Conservation (phyloP, 53 echinoderm and acorn worm species). For the Astropecten irregularis region DNA sequence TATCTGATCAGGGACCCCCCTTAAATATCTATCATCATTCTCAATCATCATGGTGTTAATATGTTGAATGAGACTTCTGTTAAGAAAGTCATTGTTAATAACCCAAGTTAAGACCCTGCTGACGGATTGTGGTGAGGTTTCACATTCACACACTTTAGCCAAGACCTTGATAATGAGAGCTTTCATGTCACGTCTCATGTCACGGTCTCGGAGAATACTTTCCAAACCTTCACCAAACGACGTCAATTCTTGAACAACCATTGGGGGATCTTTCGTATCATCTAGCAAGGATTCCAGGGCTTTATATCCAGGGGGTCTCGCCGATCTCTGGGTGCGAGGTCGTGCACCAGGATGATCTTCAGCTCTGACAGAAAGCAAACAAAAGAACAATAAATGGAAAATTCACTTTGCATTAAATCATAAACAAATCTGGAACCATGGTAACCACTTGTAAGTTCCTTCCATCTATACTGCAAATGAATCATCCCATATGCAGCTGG, state of each 20-base stretch:
- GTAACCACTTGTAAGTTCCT: too few relatives aligned
- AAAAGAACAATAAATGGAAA: not conserved
- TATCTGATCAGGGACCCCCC: slow-evolving; percentile 47
- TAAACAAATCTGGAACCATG: too few relatives aligned
- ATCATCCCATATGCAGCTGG: too few relatives aligned
- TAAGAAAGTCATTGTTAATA: slow-evolving; percentile 61
- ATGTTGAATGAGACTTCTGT: slow-evolving; percentile 60
- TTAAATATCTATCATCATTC: slow-evolving; percentile 1
- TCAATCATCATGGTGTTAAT: slow-evolving; percentile 64
- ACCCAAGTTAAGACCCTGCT: slow-evolving; percentile 59
- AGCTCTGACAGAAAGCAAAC: not conserved
- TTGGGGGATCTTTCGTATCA: slow-evolving; percentile 51
- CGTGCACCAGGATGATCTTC: not conserved
- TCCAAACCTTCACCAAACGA: slow-evolving; percentile 69
- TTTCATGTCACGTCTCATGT: slow-evolving; percentile 77
- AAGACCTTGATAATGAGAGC: slow-evolving; percentile 61
- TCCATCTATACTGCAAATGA: too few relatives aligned
- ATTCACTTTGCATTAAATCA: too few relatives aligned
- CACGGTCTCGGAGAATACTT: slow-evolving; percentile 60
- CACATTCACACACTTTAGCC: slow-evolving; percentile 65
- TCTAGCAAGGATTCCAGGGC: slow-evolving; percentile 60
- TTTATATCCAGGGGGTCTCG: slow-evolving; percentile 66
- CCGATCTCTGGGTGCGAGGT: not conserved
- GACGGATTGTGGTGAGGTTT: slow-evolving; percentile 54
- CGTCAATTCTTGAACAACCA: slow-evolving; percentile 60